phyloP scores from a whole-genome alignment of 2,888 invertebrate species.

The Pheosia gnoma region DNA sequence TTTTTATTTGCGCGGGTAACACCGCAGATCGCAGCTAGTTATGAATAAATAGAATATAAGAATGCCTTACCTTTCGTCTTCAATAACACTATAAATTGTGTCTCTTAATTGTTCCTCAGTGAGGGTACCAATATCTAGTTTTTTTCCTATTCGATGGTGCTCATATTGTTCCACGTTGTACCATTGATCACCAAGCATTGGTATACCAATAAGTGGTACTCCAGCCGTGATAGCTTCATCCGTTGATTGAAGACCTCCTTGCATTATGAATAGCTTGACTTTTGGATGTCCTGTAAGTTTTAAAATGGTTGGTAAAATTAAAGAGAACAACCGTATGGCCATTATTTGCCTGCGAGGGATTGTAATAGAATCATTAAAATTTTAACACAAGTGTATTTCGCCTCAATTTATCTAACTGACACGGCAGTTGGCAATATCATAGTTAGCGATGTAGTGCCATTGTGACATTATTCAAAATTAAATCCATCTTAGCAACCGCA shows the following conservation, averaged over 20 bases:
- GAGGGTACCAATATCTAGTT: conserved; percentile 44
- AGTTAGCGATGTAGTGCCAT: too few relatives aligned
- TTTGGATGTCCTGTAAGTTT: conserved; percentile 22
- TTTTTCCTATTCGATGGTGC: conserved; percentile 50
- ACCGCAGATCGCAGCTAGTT: too few relatives aligned
- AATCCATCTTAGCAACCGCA: too few relatives aligned
- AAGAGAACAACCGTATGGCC: too few relatives aligned
- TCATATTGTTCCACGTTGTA: conserved; percentile 63
- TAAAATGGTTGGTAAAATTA: too few relatives aligned
- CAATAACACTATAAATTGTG: conserved; percentile 46
- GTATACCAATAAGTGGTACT: conserved; percentile 69
- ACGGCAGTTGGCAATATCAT: too few relatives aligned
- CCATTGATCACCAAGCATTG: conserved; percentile 72
- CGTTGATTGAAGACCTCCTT: conserved; percentile 76
- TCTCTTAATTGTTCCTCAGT: conserved; percentile 48
- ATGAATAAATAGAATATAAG: neutral
- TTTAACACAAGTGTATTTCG: too few relatives aligned
- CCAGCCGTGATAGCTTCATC: conserved; percentile 72
- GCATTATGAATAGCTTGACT: conserved; percentile 74
- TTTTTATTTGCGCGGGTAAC: too few relatives aligned
- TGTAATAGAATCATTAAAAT: too few relatives aligned
- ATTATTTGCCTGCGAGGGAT: too few relatives aligned
- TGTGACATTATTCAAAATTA: too few relatives aligned
- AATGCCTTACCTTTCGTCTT: conserved; percentile 47
- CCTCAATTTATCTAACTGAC: too few relatives aligned